Percentiles rank a stretch among this genome's conserved stretches.
phyloP scores from a whole-genome alignment of 2,888 invertebrate genomes.

The Agrilus cyanescens region DNA sequence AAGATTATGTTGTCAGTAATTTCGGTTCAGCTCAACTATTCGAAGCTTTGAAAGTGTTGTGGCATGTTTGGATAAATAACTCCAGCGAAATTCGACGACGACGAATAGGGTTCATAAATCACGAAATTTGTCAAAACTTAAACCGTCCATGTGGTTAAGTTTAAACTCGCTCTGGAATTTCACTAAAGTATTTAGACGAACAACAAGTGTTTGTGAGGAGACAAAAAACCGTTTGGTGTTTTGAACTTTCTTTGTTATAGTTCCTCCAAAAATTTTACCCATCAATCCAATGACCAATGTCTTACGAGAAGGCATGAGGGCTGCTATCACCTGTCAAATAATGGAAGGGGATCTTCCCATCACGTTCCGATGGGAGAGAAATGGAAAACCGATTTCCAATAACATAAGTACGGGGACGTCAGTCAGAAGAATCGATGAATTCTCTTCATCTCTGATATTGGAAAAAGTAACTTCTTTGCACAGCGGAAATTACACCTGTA shows the following conservation, averaged over 20 bases:
- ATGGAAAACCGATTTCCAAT: slow-evolving; percentile 57
- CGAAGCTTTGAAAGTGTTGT: too few relatives aligned
- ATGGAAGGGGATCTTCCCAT: slow-evolving; percentile 88
- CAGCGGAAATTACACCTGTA: slow-evolving; percentile 86
- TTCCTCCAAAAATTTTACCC: slow-evolving; percentile 74
- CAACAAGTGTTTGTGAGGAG: too few relatives aligned
- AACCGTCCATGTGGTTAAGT: too few relatives aligned
- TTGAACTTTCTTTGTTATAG: slow-evolving; percentile 35
- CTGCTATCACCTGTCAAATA: slow-evolving; percentile 82
- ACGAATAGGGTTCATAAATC: too few relatives aligned
- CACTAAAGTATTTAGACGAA: too few relatives aligned
- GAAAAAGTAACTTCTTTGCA: slow-evolving; percentile 76
- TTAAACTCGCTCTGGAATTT: too few relatives aligned
- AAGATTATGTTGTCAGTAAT: too few relatives aligned
- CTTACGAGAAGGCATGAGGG: slow-evolving; percentile 73
- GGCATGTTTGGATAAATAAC: too few relatives aligned
- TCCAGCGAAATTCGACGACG: too few relatives aligned
- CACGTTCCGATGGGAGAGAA: slow-evolving; percentile 83
- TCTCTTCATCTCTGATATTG: slow-evolving; percentile 74
- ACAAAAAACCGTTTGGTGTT: too few relatives aligned
- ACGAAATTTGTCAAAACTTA: too few relatives aligned
- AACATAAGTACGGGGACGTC: slow-evolving; percentile 39
- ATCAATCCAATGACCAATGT: slow-evolving; percentile 73
- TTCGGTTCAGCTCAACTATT: too few relatives aligned
- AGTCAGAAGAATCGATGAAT: slow-evolving; percentile 62